phyloP scores from a whole-genome alignment of 2,113 vertebrate species.

The Microcebus griseorufus region DNA sequence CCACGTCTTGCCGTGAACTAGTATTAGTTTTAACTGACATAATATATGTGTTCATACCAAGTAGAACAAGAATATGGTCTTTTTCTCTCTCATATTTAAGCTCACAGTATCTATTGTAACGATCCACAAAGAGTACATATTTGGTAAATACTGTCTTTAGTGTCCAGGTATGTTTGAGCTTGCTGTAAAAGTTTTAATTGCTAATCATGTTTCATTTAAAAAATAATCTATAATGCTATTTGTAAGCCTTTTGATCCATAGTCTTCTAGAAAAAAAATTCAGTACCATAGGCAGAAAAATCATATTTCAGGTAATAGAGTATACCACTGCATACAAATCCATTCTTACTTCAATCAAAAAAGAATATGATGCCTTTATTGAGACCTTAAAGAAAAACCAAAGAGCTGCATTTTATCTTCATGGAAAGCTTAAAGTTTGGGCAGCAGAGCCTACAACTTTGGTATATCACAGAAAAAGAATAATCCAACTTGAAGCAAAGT shows the following conservation, averaged over 20 bases:
- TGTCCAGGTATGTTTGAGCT: neutral
- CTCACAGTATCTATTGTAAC: neutral
- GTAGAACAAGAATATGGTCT: neutral
- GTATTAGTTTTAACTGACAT: constrained; percentile 11
- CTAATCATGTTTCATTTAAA: constrained; percentile 45
- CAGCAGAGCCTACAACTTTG: constrained; percentile 75
- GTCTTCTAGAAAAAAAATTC: constrained; percentile 59
- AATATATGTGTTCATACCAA: neutral
- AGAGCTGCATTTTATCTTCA: constrained; percentile 69
- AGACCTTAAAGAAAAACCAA: constrained; percentile 78
- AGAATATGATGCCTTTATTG: constrained; percentile 86
- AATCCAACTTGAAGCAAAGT: constrained; percentile 85
- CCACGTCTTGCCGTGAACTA: neutral
- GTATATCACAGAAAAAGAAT: constrained; percentile 81
- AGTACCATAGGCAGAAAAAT: constrained; percentile 64
- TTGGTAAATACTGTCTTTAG: constrained; percentile 17
- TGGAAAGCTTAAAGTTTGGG: constrained; percentile 76
- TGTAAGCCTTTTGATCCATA: constrained; percentile 54
- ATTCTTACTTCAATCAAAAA: constrained; percentile 86
- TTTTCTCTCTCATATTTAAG: neutral
- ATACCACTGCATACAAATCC: constrained; percentile 82
- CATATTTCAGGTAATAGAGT: constrained; percentile 84
- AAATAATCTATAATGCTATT: constrained; percentile 39
- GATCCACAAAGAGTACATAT: neutral
- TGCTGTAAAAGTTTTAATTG: constrained; percentile 36